Conservation (phyloP, 2,797 vertebrate genomes). For the Falco rusticolus region DNA sequence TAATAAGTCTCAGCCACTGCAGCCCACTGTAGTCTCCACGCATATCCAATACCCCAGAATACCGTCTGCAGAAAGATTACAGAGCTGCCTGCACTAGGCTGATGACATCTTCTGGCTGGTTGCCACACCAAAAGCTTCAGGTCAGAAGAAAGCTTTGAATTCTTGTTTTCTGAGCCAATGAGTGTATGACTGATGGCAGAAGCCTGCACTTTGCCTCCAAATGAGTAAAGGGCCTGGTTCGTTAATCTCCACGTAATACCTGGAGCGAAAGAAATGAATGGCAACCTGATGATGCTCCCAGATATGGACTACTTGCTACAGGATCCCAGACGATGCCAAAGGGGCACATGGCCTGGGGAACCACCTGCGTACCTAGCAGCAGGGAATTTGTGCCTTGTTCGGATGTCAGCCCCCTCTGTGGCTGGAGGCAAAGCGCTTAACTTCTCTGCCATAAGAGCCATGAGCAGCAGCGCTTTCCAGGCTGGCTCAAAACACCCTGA, state of each 20-base stretch:
- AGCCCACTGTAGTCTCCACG: neutral
- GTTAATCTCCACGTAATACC: neutral
- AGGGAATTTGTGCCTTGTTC: neutral
- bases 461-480: neutral
- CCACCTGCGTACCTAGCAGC: rapidly evolving
- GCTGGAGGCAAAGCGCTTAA: neutral
- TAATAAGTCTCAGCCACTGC: neutral
- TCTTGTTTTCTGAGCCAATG: neutral
- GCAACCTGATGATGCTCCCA: neutral
- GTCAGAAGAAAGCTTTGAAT: constrained; percentile 21
- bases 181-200: neutral
- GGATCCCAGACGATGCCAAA: rapidly evolving
- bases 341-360: neutral
- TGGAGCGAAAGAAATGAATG: neutral
- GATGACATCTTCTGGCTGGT: constrained; percentile 13
- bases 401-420: rapidly evolving
- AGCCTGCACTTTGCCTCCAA: neutral
- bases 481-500: neutral
- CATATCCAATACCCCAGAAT: neutral
- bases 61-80: neutral
- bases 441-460: neutral
- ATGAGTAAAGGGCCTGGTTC: neutral
- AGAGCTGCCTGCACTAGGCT: neutral
- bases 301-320: neutral
- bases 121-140: constrained; percentile 46